Percentiles rank a stretch among this genome's conserved stretches.
Evolutionary conservation across 2,797 vertebrate genomes (phyloP).

Genomic region (Strix occidentalis): DNA sequence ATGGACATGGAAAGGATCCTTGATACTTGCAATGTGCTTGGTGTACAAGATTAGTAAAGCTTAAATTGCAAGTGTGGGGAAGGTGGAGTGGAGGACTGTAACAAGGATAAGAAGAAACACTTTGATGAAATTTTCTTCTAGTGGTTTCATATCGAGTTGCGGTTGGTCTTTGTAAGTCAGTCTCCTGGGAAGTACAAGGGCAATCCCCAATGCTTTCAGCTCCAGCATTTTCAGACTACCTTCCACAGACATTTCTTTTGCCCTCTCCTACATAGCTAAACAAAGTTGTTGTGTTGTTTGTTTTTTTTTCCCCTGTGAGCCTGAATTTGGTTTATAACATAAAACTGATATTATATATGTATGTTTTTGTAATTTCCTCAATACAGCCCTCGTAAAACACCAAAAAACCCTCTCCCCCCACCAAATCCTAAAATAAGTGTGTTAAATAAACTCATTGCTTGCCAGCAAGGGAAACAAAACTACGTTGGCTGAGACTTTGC

Average conservation of each 20-base stretch:
- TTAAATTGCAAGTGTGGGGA: background rate
- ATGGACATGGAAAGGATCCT: background rate
- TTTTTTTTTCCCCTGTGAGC: background rate
- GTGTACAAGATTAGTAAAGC: background rate
- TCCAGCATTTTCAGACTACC: background rate
- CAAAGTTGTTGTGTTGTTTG: background rate
- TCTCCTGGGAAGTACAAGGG: background rate
- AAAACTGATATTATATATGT: background rate
- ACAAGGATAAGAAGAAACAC: background rate
- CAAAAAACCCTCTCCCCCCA: fast-evolving
- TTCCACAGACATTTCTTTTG: background rate
- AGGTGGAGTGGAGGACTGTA: background rate
- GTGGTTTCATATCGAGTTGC: background rate
- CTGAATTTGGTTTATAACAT: background rate
- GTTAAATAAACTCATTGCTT: background rate
- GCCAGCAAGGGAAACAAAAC: background rate
- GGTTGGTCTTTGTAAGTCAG: background rate
- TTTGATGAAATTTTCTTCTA: background rate
- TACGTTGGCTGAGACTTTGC: background rate
- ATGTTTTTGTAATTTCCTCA: background rate
- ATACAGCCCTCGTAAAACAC: background rate
- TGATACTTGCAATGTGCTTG: background rate
- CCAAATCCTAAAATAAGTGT: background rate
- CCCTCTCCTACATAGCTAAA: background rate
- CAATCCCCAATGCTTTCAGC: background rate